phyloP scores from a whole-genome alignment of 2,888 invertebrate species.

The Dryobota labecula region DNA sequence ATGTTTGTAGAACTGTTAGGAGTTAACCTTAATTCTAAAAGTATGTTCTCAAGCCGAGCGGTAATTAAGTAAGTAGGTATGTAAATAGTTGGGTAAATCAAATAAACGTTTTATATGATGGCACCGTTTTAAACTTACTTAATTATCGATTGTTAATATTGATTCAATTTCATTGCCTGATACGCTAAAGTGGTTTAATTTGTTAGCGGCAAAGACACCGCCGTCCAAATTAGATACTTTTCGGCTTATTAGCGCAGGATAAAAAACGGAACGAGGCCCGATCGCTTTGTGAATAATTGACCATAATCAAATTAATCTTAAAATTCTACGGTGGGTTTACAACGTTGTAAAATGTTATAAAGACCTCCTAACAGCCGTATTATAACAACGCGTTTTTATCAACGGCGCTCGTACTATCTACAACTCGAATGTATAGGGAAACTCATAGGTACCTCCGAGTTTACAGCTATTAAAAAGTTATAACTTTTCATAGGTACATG shows the following conservation, averaged over 20 bases:
- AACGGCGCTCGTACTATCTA: constrained; percentile 61
- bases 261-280: constrained; percentile 85
- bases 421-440: constrained; percentile 34
- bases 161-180: constrained; percentile 86
- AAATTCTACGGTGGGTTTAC: constrained; percentile 90
- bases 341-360: constrained; percentile 89
- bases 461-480: constrained; percentile 37
- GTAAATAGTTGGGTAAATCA: constrained; percentile 72
- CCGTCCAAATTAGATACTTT: constrained; percentile 89
- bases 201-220: constrained; percentile 89
- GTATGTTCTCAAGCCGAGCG: constrained; percentile 56
- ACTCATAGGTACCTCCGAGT: background rate
- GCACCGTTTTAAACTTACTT: constrained; percentile 86
- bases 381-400: constrained; percentile 81
- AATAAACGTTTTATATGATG: constrained; percentile 79
- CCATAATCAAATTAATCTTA: constrained; percentile 90
- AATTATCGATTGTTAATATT: constrained; percentile 90
- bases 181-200: constrained; percentile 90
- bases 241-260: constrained; percentile 88
- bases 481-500: constrained; percentile 32
- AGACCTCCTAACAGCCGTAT: constrained; percentile 85
- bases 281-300: constrained; percentile 90
- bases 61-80: constrained; percentile 68
- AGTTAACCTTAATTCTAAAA: constrained; percentile 64
- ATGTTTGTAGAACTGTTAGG: constrained; percentile 63